Percentiles rank a stretch among this genome's conserved stretches.
Conservation (phyloP, 2,888 invertebrate species). For the Rhaphigaster nebulosa region DNA sequence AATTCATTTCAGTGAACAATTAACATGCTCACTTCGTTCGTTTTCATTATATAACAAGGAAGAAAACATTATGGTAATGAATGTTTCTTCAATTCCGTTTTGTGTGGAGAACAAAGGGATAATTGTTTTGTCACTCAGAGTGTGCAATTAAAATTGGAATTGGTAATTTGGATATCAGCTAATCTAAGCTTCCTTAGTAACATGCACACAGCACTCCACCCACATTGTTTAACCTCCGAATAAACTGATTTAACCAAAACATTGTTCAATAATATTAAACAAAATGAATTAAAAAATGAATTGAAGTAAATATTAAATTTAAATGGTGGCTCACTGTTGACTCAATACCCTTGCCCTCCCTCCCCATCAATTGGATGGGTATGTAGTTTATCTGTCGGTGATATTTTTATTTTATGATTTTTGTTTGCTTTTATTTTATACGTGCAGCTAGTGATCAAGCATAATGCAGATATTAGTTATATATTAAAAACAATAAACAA, state of each 20-base stretch:
- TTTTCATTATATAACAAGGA: not conserved
- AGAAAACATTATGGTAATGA: conserved; percentile 10
- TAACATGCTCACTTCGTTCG: not conserved
- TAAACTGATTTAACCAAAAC: conserved; percentile 18
- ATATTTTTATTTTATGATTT: no score
- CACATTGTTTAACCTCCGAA: not conserved
- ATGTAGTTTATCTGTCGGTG: no score
- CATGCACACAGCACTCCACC: not conserved
- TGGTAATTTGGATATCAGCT: conserved; percentile 27
- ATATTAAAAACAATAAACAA: no score
- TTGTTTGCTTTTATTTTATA: no score
- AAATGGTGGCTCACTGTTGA: not conserved
- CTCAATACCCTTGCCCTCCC: no score
- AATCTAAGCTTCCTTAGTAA: not conserved
- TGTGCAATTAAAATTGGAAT: conserved; percentile 38
- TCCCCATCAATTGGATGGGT: no score
- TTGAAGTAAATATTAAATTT: not conserved
- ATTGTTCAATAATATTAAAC: not conserved
- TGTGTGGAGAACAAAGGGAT: not conserved
- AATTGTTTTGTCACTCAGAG: conserved; percentile 37
- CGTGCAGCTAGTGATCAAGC: no score
- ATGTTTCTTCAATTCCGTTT: conserved; percentile 11
- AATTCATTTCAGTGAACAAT: not conserved
- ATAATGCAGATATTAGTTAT: no score
- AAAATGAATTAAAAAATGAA: not conserved